These are phyloP conservation scores for Amphiprion percula DNA, from an alignment of 2,113 vertebrate genomes.

Conservation along the genomic window DNA sequence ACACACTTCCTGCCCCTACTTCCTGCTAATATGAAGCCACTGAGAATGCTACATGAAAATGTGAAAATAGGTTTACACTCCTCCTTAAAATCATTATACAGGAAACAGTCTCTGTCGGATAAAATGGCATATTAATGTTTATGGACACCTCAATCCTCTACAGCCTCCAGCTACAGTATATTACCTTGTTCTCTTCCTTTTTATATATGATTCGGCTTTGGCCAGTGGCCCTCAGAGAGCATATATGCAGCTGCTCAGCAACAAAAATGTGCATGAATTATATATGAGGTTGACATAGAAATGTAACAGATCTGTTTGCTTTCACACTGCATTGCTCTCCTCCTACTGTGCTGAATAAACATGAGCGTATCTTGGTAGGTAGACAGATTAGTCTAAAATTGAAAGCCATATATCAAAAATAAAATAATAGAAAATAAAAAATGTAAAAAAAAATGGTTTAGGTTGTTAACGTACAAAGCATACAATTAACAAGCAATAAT, in stretches of 20 bases:
- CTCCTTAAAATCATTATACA: slow-evolving; percentile 66
- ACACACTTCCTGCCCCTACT: slow-evolving; percentile 21
- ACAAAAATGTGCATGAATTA: slow-evolving; percentile 76
- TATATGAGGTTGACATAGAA: slow-evolving; percentile 71
- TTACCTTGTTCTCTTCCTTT: slow-evolving; percentile 49
- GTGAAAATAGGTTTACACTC: slow-evolving; percentile 49
- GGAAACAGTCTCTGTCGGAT: slow-evolving; percentile 53
- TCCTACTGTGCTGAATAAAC: slow-evolving; percentile 26
- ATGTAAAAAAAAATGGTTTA: no score
- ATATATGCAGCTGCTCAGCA: slow-evolving; percentile 39
- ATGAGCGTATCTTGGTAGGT: background rate
- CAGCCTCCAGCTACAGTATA: slow-evolving; percentile 55
- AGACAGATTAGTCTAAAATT: no score
- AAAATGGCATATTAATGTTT: slow-evolving; percentile 71
- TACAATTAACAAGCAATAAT: no score
- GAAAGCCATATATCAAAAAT: no score
- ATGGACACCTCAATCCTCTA: slow-evolving; percentile 60
- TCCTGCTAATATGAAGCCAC: slow-evolving; percentile 32
- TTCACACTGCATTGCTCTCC: slow-evolving; percentile 28
- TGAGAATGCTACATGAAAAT: slow-evolving; percentile 37
- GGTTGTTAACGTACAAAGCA: no score
- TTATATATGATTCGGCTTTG: slow-evolving; percentile 25
- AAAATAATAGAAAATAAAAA: no score
- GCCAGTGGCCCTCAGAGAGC: slow-evolving; percentile 12
- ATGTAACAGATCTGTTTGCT: slow-evolving; percentile 54